These are phyloP conservation scores for Eidolon helvum DNA, from an alignment of 2,113 vertebrate species.

Conservation along the genomic window DNA sequence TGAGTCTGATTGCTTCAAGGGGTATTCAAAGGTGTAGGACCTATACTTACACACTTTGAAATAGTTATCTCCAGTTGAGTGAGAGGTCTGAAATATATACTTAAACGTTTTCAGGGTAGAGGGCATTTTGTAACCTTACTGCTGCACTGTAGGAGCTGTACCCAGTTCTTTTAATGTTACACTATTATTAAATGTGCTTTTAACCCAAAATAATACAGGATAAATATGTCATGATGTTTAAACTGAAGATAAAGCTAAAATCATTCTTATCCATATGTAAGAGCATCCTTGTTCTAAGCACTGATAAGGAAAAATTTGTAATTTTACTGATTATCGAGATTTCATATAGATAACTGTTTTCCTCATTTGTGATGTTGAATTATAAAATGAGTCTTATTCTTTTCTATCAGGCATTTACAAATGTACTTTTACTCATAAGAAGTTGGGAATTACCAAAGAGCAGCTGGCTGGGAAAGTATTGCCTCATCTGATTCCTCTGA, in stretches of 20 bases:
- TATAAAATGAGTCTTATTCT: slow-evolving; percentile 34
- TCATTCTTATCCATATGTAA: not conserved
- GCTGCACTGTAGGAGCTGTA: not conserved
- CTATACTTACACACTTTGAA: not conserved
- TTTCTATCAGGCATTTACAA: slow-evolving; percentile 94
- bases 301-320: not conserved
- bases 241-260: not conserved
- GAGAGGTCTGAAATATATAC: not conserved
- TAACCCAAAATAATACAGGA: not conserved
- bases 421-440: slow-evolving; percentile 98
- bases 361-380: not conserved
- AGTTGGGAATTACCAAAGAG: slow-evolving; percentile 98
- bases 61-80: not conserved
- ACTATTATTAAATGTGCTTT: not conserved
- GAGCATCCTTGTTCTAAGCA: not conserved
- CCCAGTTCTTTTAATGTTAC: not conserved
- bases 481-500: slow-evolving; percentile 96
- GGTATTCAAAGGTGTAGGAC: not conserved
- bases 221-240: not conserved
- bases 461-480: slow-evolving; percentile 94
- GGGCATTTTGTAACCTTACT: not conserved
- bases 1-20: not conserved
- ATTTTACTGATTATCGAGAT: not conserved
- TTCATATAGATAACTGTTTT: not conserved
- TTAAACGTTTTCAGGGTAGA: not conserved